Evolutionary conservation across 2,797 vertebrate genomes (phyloP).

Genomic region (Hybognathus amarus): DNA sequence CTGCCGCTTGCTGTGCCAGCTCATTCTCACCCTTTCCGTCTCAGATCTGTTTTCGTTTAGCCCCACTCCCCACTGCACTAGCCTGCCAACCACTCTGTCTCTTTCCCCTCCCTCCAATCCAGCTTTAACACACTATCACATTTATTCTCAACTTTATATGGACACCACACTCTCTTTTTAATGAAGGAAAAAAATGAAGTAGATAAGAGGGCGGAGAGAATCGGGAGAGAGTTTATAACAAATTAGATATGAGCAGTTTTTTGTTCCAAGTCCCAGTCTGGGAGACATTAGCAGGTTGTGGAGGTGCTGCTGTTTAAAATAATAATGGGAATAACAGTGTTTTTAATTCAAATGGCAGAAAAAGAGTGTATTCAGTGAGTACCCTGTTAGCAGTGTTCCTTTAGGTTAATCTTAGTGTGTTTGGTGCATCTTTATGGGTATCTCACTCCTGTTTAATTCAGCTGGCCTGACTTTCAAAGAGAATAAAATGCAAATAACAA

Average conservation of each 20-base stretch:
- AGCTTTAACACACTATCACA: conserved; percentile 26
- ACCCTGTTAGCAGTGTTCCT: neutral
- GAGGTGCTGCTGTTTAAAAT: conserved; percentile 9
- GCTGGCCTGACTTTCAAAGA: neutral
- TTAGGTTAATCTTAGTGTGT: neutral
- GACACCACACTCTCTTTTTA: neutral
- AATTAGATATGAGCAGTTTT: neutral
- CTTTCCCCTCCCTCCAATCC: conserved; percentile 6
- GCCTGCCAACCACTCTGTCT: conserved; percentile 27
- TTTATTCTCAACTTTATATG: conserved; percentile 32
- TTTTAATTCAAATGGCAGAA: neutral
- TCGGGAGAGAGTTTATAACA: conserved; percentile 18
- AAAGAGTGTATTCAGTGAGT: neutral
- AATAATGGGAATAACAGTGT: neutral
- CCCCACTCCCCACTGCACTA: conserved; percentile 40
- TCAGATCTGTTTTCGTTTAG: conserved; percentile 56
- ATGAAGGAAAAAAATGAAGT: conserved; percentile 23
- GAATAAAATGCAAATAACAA: conserved; percentile 26
- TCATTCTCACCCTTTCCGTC: conserved; percentile 47
- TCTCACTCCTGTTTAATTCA: neutral
- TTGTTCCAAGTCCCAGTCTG: neutral
- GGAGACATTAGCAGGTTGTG: conserved; percentile 13
- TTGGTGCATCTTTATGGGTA: neutral
- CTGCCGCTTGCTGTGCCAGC: conserved; percentile 43
- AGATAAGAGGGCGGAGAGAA: conserved; percentile 1